A percentile compares a stretch with the other conserved stretches of the same genome.
phyloP scores from a whole-genome alignment of 2,888 invertebrate genomes.

The Synergus umbraculus region DNA sequence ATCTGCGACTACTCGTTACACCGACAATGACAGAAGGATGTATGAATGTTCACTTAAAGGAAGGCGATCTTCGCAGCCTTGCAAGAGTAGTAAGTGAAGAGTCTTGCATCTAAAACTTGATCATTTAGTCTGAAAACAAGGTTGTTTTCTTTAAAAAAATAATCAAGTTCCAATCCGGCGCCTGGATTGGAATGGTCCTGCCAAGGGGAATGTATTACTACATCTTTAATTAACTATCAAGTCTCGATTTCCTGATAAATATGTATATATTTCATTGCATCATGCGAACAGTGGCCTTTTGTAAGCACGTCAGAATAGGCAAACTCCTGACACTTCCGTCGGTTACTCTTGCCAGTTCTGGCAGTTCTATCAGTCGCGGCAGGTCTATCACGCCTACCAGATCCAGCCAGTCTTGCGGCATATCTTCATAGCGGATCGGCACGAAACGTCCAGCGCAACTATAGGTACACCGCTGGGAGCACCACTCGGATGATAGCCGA shows the following conservation, averaged over 20 bases:
- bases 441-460: conserved; percentile 53
- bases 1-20: conserved; percentile 28
- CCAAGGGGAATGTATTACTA: background rate
- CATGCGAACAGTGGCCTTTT: background rate
- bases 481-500: conserved; percentile 60
- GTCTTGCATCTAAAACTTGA: background rate
- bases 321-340: conserved; percentile 28
- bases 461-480: conserved; percentile 50
- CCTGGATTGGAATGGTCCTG: background rate
- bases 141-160: too few species aligned
- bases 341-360: conserved; percentile 33
- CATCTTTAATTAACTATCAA: background rate
- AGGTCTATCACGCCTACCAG: conserved; percentile 37
- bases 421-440: conserved; percentile 57
- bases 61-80: background rate
- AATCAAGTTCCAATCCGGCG: too few species aligned
- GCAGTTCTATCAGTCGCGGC: conserved; percentile 37
- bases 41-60: background rate
- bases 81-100: background rate
- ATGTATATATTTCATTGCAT: conserved; percentile 30
- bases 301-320: conserved; percentile 29
- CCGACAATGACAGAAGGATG: conserved; percentile 30
- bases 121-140: too few species aligned
- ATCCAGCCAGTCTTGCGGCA: conserved; percentile 48
- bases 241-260: conserved; percentile 9